phyloP scores from a whole-genome alignment of 2,113 vertebrate species.

The Argyrosomus japonicus region DNA sequence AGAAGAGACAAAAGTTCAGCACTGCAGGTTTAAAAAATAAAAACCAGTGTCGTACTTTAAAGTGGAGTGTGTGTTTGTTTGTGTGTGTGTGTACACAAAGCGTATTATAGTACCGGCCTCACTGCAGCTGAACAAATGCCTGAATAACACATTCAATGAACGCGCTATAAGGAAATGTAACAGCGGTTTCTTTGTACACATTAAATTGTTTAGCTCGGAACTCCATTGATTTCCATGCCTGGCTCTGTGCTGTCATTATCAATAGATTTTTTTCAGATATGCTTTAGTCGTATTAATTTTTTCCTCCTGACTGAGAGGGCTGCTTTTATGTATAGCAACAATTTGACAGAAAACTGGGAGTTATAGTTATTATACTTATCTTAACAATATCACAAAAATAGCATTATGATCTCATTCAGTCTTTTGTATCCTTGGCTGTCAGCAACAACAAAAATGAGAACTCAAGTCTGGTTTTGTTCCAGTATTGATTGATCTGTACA shows the following conservation, averaged over 20 bases:
- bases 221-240: slow-evolving; percentile 1
- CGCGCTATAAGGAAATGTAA: slow-evolving; percentile 6
- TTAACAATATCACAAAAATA: slow-evolving; percentile 13
- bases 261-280: slow-evolving; percentile 6
- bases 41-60: neutral
- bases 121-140: slow-evolving; percentile 2
- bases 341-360: slow-evolving; percentile 7
- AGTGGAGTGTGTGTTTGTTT: neutral
- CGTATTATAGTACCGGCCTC: neutral
- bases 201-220: slow-evolving; percentile 28
- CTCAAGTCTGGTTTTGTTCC: slow-evolving; percentile 35
- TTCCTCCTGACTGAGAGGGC: neutral
- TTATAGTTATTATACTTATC: slow-evolving; percentile 1
- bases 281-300: neutral
- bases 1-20: too few species aligned
- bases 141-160: neutral
- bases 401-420: slow-evolving; percentile 29
- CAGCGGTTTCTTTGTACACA: slow-evolving; percentile 20
- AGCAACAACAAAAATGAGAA: slow-evolving; percentile 45
- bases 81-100: neutral
- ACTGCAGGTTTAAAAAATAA: neutral
- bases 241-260: slow-evolving; percentile 20
- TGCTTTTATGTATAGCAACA: slow-evolving; percentile 27
- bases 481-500: slow-evolving; percentile 39
- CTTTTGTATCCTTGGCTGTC: slow-evolving; percentile 33